These are phyloP conservation scores for Idaea dimidiata DNA, from an alignment of 2,888 invertebrate genomes.

Conservation along the genomic window DNA sequence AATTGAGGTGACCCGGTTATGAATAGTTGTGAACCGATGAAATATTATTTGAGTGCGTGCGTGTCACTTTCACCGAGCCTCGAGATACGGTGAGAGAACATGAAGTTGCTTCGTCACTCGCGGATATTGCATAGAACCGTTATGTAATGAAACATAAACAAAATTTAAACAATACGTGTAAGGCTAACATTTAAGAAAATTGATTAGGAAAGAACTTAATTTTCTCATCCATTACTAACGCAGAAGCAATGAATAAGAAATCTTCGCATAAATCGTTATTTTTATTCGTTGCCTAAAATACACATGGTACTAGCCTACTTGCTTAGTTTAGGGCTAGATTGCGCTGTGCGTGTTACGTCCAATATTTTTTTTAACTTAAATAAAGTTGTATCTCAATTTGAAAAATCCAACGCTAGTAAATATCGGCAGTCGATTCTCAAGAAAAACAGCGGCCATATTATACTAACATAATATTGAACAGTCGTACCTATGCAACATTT, in stretches of 20 bases:
- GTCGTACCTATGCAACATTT: not conserved
- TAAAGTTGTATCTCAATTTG: too few species aligned
- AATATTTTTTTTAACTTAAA: too few species aligned
- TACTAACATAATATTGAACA: not conserved
- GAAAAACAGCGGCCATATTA: not conserved
- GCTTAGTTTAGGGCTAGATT: too few species aligned
- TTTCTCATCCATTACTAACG: too few species aligned
- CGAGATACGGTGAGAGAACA: constrained; percentile 24
- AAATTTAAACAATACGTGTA: not conserved
- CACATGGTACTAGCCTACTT: too few species aligned
- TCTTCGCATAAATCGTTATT: too few species aligned
- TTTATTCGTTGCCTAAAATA: too few species aligned
- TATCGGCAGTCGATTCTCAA: not conserved
- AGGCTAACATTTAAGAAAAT: not conserved
- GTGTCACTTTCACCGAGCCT: constrained; percentile 42
- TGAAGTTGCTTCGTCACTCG: constrained; percentile 19
- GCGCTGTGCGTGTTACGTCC: too few species aligned
- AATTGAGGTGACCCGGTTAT: constrained; percentile 48
- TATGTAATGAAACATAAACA: constrained; percentile 17
- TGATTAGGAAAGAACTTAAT: too few species aligned
- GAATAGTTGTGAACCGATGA: constrained; percentile 21
- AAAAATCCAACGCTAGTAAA: not conserved
- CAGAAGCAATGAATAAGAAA: too few species aligned
- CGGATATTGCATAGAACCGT: constrained; percentile 23
- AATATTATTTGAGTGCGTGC: constrained; percentile 28